A percentile compares a stretch with the other conserved stretches of the same genome.
Conservation (phyloP, 2,888 invertebrate species). For the Andrena chrysosceles region DNA sequence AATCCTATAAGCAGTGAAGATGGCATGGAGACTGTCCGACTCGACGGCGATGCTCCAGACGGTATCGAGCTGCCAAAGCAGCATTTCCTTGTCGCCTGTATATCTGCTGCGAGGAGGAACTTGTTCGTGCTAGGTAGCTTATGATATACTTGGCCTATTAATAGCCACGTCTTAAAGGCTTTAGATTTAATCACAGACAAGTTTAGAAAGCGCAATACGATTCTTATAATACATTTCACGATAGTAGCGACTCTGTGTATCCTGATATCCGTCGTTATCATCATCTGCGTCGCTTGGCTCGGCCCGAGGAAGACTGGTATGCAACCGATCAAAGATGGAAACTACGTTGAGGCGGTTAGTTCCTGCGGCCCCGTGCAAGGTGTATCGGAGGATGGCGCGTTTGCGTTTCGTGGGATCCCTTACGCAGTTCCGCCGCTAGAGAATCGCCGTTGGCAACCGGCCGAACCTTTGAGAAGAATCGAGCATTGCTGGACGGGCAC, state of each 20-base stretch:
- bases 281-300: conserved; percentile 88
- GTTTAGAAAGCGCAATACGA: neutral
- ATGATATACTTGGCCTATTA: neutral
- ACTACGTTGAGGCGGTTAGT: conserved; percentile 90
- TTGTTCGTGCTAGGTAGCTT: conserved; percentile 86
- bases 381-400: conserved; percentile 91
- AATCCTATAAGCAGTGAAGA: conserved; percentile 87
- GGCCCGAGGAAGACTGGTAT: conserved; percentile 86
- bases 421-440: conserved; percentile 91
- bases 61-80: conserved; percentile 81
- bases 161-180: no score
- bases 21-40: conserved; percentile 91
- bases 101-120: conserved; percentile 84
- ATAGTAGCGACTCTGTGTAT: conserved; percentile 87
- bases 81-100: conserved; percentile 75
- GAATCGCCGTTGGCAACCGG: conserved; percentile 90
- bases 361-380: conserved; percentile 93
- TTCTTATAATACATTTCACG: conserved; percentile 74
- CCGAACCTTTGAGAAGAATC: conserved; percentile 88
- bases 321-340: conserved; percentile 90
- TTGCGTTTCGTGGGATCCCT: conserved; percentile 93
- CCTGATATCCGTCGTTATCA: conserved; percentile 88
- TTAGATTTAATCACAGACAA: neutral
- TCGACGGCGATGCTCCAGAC: conserved; percentile 86
- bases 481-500: conserved; percentile 93